Percentiles rank a stretch among this genome's conserved stretches.
Conservation (phyloP, 2,888 invertebrate genomes). For the Lumbricus terrestris region DNA sequence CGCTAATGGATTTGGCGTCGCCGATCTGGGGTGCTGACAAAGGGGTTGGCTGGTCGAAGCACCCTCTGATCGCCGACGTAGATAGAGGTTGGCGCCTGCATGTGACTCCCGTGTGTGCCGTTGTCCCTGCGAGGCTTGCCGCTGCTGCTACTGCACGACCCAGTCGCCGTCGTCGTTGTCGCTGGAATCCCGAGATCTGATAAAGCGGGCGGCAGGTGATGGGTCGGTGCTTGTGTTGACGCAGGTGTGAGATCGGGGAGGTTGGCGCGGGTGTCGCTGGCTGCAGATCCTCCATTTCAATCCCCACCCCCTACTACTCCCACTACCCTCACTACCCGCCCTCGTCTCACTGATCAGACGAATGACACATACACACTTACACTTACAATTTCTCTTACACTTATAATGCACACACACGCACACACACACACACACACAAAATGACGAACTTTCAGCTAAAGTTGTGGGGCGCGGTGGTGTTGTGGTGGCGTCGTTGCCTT, state of each 20-base stretch:
- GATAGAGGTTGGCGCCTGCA: not conserved
- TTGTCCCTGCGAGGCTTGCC: not conserved
- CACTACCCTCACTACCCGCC: no score
- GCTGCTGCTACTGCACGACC: no score
- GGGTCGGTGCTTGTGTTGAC: not conserved
- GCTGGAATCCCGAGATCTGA: not conserved
- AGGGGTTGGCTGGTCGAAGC: not conserved
- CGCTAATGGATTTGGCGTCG: slow-evolving; percentile 16
- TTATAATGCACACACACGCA: no score
- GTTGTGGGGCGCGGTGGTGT: no score
- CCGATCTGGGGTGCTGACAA: slow-evolving; percentile 1
- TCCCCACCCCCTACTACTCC: no score
- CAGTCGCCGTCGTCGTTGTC: not conserved
- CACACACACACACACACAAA: not conserved
- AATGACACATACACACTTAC: not conserved
- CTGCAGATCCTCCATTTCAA: not conserved
- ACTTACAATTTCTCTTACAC: not conserved
- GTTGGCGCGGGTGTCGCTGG: not conserved
- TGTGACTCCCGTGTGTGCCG: not conserved
- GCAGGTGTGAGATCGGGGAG: slow-evolving; percentile 13
- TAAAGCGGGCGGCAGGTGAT: not conserved
- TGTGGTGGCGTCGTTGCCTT: no score
- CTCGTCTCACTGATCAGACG: no score
- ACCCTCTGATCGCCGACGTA: not conserved
- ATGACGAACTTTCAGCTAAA: not conserved